Evolutionary conservation across 1,140 invertebrate genomes (phyloP).

Genomic region (Stegodyphus mimosarum): DNA sequence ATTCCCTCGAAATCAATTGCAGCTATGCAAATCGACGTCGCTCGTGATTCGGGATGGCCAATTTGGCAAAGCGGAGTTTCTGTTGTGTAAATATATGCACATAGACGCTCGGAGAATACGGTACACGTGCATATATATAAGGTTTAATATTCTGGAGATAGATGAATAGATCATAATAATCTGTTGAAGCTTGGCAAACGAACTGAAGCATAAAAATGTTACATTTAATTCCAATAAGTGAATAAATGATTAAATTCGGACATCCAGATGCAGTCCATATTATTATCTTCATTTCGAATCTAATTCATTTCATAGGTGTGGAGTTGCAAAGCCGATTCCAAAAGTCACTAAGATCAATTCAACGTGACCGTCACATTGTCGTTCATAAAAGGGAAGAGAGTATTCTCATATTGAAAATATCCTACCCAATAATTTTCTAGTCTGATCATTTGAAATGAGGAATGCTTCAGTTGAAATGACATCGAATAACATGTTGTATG

Average conservation of each 20-base stretch:
- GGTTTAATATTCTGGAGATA: conserved; percentile 23
- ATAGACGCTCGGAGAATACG: neutral
- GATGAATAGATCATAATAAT: conserved; percentile 37
- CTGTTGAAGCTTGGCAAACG: neutral
- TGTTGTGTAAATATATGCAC: conserved; percentile 38
- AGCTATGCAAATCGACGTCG: conserved; percentile 48
- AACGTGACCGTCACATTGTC: too few relatives aligned
- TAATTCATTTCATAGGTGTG: too few relatives aligned
- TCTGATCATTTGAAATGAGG: too few relatives aligned
- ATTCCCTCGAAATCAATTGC: conserved; percentile 47
- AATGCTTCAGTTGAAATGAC: too few relatives aligned
- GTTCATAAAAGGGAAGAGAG: too few relatives aligned
- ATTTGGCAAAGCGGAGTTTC: conserved; percentile 23
- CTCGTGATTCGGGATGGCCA: conserved; percentile 32
- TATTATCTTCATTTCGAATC: too few relatives aligned
- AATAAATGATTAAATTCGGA: neutral
- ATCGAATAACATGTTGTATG: too few relatives aligned
- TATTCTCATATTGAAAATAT: too few relatives aligned
- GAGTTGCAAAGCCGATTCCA: too few relatives aligned
- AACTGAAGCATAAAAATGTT: conserved; percentile 40
- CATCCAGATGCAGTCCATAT: neutral
- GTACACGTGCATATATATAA: conserved; percentile 15
- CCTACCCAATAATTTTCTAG: too few relatives aligned
- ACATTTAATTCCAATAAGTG: conserved; percentile 10
- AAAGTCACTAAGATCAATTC: too few relatives aligned